These are phyloP conservation scores for Diplolepis rosae DNA, from an alignment of 2,888 invertebrate species.

Conservation along the genomic window DNA sequence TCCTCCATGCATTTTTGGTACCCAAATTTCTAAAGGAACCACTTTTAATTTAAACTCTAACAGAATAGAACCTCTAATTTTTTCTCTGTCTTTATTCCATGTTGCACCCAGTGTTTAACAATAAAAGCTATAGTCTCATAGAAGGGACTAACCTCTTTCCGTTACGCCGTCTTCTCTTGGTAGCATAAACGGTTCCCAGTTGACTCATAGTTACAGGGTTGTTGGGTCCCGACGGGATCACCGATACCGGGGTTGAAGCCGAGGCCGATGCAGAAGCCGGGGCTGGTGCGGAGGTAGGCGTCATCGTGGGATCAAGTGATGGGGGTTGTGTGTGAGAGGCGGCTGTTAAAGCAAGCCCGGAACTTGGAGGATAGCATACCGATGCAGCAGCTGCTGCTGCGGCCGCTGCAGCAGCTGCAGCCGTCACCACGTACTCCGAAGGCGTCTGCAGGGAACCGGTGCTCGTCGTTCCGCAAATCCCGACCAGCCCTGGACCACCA, in stretches of 20 bases:
- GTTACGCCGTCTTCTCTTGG: slow-evolving; percentile 94
- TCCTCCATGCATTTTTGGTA: too few relatives aligned
- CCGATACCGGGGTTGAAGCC: slow-evolving; percentile 65
- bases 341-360: slow-evolving; percentile 71
- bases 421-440: slow-evolving; percentile 64
- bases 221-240: slow-evolving; percentile 66
- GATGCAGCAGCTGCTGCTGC: slow-evolving; percentile 30
- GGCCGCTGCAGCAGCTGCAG: slow-evolving; percentile 41
- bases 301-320: slow-evolving; percentile 59
- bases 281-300: slow-evolving; percentile 68
- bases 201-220: slow-evolving; percentile 83
- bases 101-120: neutral
- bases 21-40: too few relatives aligned
- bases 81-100: neutral
- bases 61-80: too few relatives aligned
- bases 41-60: too few relatives aligned
- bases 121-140: neutral
- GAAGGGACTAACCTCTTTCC: slow-evolving; percentile 90
- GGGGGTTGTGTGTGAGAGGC: slow-evolving; percentile 62
- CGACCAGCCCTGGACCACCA: slow-evolving; percentile 62
- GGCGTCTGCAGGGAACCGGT: slow-evolving; percentile 59
- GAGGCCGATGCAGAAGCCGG: slow-evolving; percentile 68
- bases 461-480: slow-evolving; percentile 66
- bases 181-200: slow-evolving; percentile 96
- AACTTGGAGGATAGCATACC: slow-evolving; percentile 63